Conservation (phyloP, 2,113 vertebrate genomes). For the Psittacara wagleri region DNA sequence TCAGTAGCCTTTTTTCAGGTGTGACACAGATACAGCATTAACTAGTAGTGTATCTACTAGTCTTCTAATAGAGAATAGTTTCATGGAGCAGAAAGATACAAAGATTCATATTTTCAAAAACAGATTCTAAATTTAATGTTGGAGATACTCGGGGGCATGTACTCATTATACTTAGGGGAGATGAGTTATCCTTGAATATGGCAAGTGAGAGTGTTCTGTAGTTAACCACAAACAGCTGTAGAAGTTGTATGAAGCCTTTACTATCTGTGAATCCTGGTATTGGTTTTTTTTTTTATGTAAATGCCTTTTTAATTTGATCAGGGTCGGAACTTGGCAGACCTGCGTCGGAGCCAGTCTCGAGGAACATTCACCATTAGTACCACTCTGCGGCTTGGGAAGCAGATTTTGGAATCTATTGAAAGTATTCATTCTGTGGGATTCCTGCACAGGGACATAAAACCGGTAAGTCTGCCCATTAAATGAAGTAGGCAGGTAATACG, state of each 20-base stretch:
- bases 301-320: conserved; percentile 51
- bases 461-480: conserved; percentile 75
- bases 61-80: not conserved
- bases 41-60: not conserved
- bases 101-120: not conserved
- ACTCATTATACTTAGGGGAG: not conserved
- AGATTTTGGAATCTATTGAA: conserved; percentile 97
- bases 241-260: not conserved
- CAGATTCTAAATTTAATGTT: not conserved
- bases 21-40: not conserved
- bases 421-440: conserved; percentile 99
- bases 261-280: not conserved
- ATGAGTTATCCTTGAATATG: not conserved
- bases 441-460: conserved; percentile 97
- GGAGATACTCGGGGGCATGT: not conserved
- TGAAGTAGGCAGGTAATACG: not conserved
- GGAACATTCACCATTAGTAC: conserved; percentile 96
- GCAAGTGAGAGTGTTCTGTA: not conserved
- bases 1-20: not conserved
- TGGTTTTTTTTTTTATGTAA: not conserved
- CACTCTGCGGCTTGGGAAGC: conserved; percentile 90
- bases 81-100: not conserved
- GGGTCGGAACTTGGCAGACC: conserved; percentile 96
- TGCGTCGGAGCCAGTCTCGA: conserved; percentile 91
- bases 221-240: not conserved